Percentiles rank a stretch among this genome's conserved stretches.
These are phyloP conservation scores for Tolypeutes matacus DNA, from an alignment of 2,797 vertebrate genomes.

Conservation along the genomic window DNA sequence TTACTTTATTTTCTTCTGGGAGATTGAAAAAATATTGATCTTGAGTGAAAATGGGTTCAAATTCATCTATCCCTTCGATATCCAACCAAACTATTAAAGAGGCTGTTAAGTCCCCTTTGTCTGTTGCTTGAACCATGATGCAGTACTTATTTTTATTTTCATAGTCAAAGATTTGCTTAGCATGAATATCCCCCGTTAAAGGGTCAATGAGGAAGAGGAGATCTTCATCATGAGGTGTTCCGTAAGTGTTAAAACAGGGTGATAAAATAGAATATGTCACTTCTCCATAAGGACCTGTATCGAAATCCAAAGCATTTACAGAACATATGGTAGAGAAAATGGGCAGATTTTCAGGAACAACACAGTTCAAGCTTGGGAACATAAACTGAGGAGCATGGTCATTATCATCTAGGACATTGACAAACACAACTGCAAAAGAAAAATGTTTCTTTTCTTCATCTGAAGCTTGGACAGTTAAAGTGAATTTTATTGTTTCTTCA, in stretches of 20 bases:
- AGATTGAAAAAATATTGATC: constrained; percentile 93
- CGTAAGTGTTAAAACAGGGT: constrained; percentile 90
- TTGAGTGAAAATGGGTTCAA: constrained; percentile 94
- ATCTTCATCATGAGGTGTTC: constrained; percentile 88
- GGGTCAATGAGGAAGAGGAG: constrained; percentile 92
- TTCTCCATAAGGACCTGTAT: constrained; percentile 92
- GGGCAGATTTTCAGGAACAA: constrained; percentile 92
- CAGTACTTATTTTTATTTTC: constrained; percentile 93
- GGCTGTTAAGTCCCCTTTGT: constrained; percentile 92
- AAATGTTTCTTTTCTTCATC: constrained; percentile 89
- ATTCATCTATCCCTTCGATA: constrained; percentile 94
- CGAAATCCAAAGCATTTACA: constrained; percentile 93
- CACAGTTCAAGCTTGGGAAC: constrained; percentile 91
- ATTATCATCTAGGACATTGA: constrained; percentile 94
- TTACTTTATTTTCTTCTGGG: constrained; percentile 87
- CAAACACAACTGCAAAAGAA: constrained; percentile 90
- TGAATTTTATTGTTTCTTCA: constrained; percentile 91
- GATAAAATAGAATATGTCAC: constrained; percentile 94
- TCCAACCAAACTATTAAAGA: constrained; percentile 91
- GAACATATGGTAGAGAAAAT: constrained; percentile 91
- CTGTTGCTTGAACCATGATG: constrained; percentile 93
- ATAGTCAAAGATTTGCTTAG: constrained; percentile 93
- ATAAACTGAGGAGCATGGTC: constrained; percentile 94
- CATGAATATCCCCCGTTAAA: constrained; percentile 93
- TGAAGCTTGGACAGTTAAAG: constrained; percentile 91